These are phyloP conservation scores for Aquatica leii DNA, from an alignment of 2,888 invertebrate species.

Conservation along the genomic window DNA sequence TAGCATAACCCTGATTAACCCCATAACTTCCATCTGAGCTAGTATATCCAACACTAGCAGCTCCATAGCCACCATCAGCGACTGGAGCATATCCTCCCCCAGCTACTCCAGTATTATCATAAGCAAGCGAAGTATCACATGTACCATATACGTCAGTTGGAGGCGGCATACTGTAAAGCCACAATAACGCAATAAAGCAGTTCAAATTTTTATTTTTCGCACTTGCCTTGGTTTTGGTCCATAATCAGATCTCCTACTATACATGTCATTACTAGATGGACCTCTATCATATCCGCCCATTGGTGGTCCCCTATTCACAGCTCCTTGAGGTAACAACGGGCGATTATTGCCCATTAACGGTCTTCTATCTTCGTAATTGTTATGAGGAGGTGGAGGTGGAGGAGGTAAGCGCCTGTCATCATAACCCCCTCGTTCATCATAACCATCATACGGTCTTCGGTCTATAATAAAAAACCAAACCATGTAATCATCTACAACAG, in stretches of 20 bases:
- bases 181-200: neutral
- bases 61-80: slow-evolving; percentile 25
- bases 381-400: slow-evolving; percentile 26
- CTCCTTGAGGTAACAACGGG: slow-evolving; percentile 48
- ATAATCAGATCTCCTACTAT: slow-evolving; percentile 53
- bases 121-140: slow-evolving; percentile 17
- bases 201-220: neutral
- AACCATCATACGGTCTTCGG: slow-evolving; percentile 40
- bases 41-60: slow-evolving; percentile 10
- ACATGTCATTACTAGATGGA: slow-evolving; percentile 51
- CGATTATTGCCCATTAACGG: slow-evolving; percentile 46
- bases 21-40: neutral
- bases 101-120: slow-evolving; percentile 17
- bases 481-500: neutral
- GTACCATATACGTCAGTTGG: slow-evolving; percentile 14
- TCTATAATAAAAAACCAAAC: slow-evolving; percentile 27
- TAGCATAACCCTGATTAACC: slow-evolving; percentile 30
- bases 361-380: slow-evolving; percentile 50
- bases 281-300: slow-evolving; percentile 42
- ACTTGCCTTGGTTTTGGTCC: slow-evolving; percentile 50
- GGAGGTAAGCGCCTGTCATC: slow-evolving; percentile 49
- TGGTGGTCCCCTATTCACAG: slow-evolving; percentile 19
- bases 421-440: slow-evolving; percentile 45
- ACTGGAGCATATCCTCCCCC: slow-evolving; percentile 32
- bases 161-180: neutral